A percentile compares a stretch with the other conserved stretches of the same genome.
These are phyloP conservation scores for Aphelinus atriplicis DNA, from an alignment of 1,140 invertebrate species.

Conservation along the genomic window DNA sequence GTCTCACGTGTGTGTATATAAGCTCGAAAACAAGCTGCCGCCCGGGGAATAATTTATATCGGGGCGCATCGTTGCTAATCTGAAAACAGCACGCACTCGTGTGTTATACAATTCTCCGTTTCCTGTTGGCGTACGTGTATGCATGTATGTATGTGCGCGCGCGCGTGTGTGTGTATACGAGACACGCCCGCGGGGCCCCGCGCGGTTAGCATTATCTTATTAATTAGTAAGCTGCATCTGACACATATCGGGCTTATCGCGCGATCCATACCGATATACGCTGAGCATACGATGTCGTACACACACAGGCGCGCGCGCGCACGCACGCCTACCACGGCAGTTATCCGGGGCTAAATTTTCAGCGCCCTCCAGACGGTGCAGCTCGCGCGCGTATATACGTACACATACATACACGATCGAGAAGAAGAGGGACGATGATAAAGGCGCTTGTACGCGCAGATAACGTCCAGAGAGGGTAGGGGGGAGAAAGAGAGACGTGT, in stretches of 20 bases:
- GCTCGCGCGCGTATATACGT: too few relatives aligned
- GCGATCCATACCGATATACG: conserved; percentile 5
- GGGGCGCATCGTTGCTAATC: not conserved
- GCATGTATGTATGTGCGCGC: too few relatives aligned
- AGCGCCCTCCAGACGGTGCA: not conserved
- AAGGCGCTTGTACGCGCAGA: conserved; percentile 15
- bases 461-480: not conserved
- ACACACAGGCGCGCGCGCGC: too few relatives aligned
- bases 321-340: too few relatives aligned
- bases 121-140: too few relatives aligned
- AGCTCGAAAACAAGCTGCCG: too few relatives aligned
- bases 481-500: too few relatives aligned
- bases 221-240: conserved; percentile 16
- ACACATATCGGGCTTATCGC: conserved; percentile 2
- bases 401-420: too few relatives aligned
- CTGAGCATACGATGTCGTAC: conserved; percentile 10
- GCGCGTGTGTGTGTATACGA: too few relatives aligned
- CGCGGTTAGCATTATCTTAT: conserved; percentile 8
- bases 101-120: conserved; percentile 6
- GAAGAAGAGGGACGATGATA: not conserved
- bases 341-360: not conserved
- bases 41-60: too few relatives aligned
- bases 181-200: too few relatives aligned
- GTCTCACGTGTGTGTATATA: too few relatives aligned
- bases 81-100: not conserved